A percentile compares a stretch with the other conserved stretches of the same genome.
Evolutionary conservation across 2,888 invertebrate species (phyloP).

Genomic region (Sipha maydis): DNA sequence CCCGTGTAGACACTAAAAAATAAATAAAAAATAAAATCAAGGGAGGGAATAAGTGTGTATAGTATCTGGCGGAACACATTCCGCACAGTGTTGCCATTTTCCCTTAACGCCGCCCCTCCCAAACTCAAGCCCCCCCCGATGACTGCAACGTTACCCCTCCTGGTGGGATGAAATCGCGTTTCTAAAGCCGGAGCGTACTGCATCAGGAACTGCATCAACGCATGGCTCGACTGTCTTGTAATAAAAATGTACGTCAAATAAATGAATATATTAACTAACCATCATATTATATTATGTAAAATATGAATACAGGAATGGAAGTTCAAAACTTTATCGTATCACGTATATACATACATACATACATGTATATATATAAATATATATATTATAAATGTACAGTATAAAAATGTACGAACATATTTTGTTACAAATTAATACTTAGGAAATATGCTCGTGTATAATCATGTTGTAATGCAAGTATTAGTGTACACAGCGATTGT

Average conservation of each 20-base stretch:
- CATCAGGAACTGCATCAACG: no score
- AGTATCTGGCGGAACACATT: conserved; percentile 49
- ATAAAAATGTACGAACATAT: background rate
- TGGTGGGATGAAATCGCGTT: conserved; percentile 11
- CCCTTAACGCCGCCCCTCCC: conserved; percentile 54
- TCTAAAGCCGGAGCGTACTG: background rate
- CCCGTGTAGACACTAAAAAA: background rate
- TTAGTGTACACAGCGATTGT: background rate
- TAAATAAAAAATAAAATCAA: conserved; percentile 13
- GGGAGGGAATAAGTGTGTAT: conserved; percentile 34
- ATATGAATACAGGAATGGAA: no score
- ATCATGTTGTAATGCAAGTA: no score
- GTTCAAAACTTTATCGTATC: no score
- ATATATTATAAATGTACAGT: background rate
- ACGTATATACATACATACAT: no score
- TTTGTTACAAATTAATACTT: no score
- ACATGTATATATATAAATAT: no score
- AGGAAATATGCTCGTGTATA: no score
- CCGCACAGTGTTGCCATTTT: conserved; percentile 61
- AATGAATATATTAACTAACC: no score
- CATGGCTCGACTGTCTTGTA: no score
- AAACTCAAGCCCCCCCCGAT: background rate
- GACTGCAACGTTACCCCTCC: conserved; percentile 15
- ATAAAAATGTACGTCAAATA: background rate
- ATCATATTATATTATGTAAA: no score